Evolutionary conservation across 2,797 vertebrate genomes (phyloP), one percentile per base, ranked within the genome.

Genomic region (Alca torda): DNA sequence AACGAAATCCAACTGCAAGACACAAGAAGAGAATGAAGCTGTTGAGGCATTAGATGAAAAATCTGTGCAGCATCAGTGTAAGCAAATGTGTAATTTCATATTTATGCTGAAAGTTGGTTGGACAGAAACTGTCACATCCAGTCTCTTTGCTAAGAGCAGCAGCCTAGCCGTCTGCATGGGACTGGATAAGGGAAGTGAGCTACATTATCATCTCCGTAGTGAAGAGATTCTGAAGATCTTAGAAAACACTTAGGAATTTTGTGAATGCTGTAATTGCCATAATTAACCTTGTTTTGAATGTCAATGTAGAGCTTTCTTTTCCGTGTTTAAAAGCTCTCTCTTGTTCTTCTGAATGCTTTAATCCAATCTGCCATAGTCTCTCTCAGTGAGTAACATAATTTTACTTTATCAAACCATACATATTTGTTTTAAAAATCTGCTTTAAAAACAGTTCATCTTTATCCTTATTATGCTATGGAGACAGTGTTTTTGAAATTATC

Each of bases 361-460:
- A 95, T 85, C 90, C 92, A 82, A 95, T 96, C 95, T 97, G 93
- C 96, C 93, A 54, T 98, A 98, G 98, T 98, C 97, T 92, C 85
- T 98, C 92, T 97, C 97, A 95, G 98, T 98, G 98, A 98, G 98
- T 98, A 98, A 94, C 65, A 94, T 87, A 83, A 85, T 84, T 97
- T 97, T 94, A 56, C 53, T 95, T 87, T 85, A 81, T 94, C 50
- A 51, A 91, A 35, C 91, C 37, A 39, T 93, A 54, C 3, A 12
- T 84, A 67, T 33, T 84, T 87, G 75, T 78, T 91, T 86, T 54
- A 45, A 83, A 79, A 82, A 77, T 21, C 43, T 46, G 18, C 39
- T 57, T 24, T 24, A 57, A 54, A 63, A 67, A 4, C 57, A 64
- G 6, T 31, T 70, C 1, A 28, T 57, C 35, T 69, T 76, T 84